Evolutionary conservation across 2,113 vertebrate genomes (phyloP).

Genomic region (Megaceryle maxima): DNA sequence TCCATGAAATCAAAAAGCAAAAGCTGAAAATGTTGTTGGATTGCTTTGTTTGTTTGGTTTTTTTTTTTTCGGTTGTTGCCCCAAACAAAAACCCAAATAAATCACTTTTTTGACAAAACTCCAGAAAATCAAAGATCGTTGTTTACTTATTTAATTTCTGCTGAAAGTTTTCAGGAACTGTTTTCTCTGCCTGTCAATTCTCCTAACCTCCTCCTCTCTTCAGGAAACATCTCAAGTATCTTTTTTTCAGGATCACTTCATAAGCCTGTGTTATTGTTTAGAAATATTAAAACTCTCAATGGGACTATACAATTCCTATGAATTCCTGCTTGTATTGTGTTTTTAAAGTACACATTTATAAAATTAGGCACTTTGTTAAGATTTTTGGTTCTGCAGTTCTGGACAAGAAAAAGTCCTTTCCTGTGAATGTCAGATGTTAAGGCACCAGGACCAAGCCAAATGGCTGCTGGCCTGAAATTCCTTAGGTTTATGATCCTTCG

Average conservation of each 20-base stretch:
- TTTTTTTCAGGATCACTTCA: not conserved
- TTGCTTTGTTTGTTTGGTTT: not conserved
- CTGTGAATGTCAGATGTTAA: not conserved
- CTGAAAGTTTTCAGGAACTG: conserved; percentile 17
- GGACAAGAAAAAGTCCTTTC: not conserved
- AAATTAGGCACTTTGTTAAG: not conserved
- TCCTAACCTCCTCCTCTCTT: not conserved
- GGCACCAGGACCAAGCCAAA: not conserved
- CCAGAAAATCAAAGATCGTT: not conserved
- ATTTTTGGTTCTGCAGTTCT: not conserved
- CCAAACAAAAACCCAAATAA: not conserved
- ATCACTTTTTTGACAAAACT: not conserved
- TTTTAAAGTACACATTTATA: not conserved
- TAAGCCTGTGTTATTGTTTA: not conserved
- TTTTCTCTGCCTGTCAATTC: conserved; percentile 2
- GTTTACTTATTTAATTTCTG: conserved; percentile 15
- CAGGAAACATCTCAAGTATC: not conserved
- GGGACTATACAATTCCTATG: not conserved
- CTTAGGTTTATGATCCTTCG: not conserved
- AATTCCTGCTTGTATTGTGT: not conserved
- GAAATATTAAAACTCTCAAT: not conserved
- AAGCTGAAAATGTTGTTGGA: not conserved
- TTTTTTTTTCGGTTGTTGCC: not conserved
- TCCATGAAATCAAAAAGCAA: not conserved
- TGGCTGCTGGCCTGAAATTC: not conserved